A percentile compares a stretch with the other conserved stretches of the same genome.
phyloP scores from a whole-genome alignment of 2,888 invertebrate species.

The Synanthedon formicaeformis region DNA sequence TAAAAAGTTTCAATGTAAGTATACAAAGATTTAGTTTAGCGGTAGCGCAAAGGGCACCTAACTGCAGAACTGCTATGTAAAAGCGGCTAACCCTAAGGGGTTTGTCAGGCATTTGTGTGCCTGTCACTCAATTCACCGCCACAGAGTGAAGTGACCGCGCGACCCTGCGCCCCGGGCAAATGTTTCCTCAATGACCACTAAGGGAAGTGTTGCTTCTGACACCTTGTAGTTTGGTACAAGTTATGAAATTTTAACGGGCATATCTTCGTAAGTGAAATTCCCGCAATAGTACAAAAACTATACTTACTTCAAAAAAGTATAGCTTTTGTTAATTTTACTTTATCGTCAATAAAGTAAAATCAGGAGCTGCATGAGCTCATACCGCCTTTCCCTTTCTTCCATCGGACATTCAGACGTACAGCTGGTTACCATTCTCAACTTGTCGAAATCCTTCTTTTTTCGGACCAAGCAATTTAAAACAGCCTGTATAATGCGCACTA shows the following conservation, averaged over 20 bases:
- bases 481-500: too few relatives aligned
- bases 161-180: conserved; percentile 15
- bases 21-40: not conserved
- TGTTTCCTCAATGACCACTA: conserved; percentile 21
- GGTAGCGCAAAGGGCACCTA: not conserved
- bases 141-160: conserved; percentile 19
- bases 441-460: too few relatives aligned
- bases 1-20: not conserved
- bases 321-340: too few relatives aligned
- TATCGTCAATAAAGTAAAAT: too few relatives aligned
- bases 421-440: too few relatives aligned
- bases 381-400: too few relatives aligned
- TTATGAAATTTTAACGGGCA: not conserved
- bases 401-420: too few relatives aligned
- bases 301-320: too few relatives aligned
- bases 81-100: not conserved
- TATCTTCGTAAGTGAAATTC: too few relatives aligned
- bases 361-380: too few relatives aligned
- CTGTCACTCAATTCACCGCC: conserved; percentile 36
- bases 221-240: conserved; percentile 13
- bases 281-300: too few relatives aligned
- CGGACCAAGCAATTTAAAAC: too few relatives aligned
- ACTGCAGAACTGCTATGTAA: not conserved
- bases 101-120: not conserved
- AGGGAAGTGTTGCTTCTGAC: conserved; percentile 42